Base-by-base conservation (phyloP, 2,113 vertebrate species). In the Chionomys nivalis region DNA sequence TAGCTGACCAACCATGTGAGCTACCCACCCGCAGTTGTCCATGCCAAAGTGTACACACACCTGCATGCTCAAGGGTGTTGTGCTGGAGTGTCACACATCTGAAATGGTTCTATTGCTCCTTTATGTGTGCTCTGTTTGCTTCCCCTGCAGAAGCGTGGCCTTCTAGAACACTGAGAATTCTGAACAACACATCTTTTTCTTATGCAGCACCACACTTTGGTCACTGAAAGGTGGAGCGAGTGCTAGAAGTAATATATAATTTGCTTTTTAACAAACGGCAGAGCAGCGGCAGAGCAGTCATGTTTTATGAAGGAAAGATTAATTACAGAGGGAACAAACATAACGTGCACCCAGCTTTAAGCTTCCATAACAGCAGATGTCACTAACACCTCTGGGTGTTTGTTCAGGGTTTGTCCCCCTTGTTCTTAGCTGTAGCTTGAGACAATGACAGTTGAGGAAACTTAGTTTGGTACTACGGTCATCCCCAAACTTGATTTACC, bases 181-280 rank as follows among this genome's bases (percentile, higher is more conserved):
- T 72, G 89, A 96, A 95, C 75, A 96, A 65, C 91, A 86, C n/a
- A 70, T 96, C 91, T 58, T 58, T 96, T 97, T 88, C 75, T 95
- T 90, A 97, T 33, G 94, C 66, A 90, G 93, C 4, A 36, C 52
- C 90, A 79, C 83, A 90, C 75, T 93, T 81, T 31, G 19, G 65
- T 89, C 93, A 83, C 91, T 83, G 90, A 95, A 95, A 93, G 95
- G 96, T 96, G 87, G 97, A 95, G 66, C 36, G 83, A 94, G 73
- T 78, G 52, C 94, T 96, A 89, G 92, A 94, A 96, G 93, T 91
- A 90, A 97, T 77, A 87, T 52, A 86, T 87, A 97, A 97, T 97
- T 97, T 97, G 75, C 91, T 96, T 70, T 88, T 91, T 94, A 96
- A 94, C 65, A 91, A 97, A 94, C 92, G 91, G 83, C 76, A 95